Evolutionary conservation across 2,797 vertebrate genomes (phyloP).

Genomic region (Leuciscus waleckii): DNA sequence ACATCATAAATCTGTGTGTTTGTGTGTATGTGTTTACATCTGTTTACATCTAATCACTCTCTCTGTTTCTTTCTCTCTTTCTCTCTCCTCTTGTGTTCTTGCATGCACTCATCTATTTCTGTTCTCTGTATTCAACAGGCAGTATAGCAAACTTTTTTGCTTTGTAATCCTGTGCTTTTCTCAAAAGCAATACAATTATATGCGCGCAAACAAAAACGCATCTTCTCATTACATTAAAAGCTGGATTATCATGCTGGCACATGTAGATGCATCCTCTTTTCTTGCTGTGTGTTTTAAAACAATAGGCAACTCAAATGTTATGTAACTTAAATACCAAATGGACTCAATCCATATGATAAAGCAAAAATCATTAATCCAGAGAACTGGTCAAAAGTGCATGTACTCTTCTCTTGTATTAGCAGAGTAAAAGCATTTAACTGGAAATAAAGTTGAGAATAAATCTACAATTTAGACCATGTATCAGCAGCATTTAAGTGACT

Average conservation of each 20-base stretch:
- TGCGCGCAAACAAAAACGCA: not conserved
- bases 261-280: slow-evolving; percentile 42
- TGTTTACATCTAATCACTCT: slow-evolving; percentile 56
- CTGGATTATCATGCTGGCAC: slow-evolving; percentile 41
- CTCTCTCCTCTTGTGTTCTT: slow-evolving; percentile 30
- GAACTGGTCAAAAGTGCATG: slow-evolving; percentile 3
- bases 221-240: slow-evolving; percentile 55
- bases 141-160: slow-evolving; percentile 28
- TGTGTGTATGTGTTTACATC: slow-evolving; percentile 54
- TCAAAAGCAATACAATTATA: slow-evolving; percentile 18
- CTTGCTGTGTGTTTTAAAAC: slow-evolving; percentile 41
- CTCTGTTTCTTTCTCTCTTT: slow-evolving; percentile 10
- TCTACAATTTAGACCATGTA: not conserved
- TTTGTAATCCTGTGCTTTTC: slow-evolving; percentile 4
- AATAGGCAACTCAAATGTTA: slow-evolving; percentile 42
- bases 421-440: not conserved
- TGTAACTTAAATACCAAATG: slow-evolving; percentile 45
- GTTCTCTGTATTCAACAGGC: slow-evolving; percentile 33
- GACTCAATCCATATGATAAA: slow-evolving; percentile 39
- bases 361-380: slow-evolving; percentile 32
- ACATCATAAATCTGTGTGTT: slow-evolving; percentile 53
- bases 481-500: not conserved
- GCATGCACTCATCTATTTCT: slow-evolving; percentile 27
- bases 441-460: not conserved
- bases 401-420: not conserved